These are phyloP conservation scores for Microtus ochrogaster DNA, from an alignment of 2,113 vertebrate genomes.

Conservation along the genomic window DNA sequence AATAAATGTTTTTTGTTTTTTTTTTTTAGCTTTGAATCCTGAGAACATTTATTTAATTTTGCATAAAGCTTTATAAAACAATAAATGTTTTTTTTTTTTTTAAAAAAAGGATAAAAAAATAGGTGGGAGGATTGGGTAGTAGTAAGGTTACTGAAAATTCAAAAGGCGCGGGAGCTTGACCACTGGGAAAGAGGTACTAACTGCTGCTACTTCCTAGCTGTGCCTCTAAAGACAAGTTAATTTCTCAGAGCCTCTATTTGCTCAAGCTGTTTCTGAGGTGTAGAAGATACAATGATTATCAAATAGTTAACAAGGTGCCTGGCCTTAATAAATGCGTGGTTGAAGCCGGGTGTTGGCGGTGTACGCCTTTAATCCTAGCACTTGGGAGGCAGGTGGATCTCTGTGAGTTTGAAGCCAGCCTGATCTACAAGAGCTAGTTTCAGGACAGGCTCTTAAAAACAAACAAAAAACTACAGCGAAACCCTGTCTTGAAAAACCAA, in stretches of 20 bases:
- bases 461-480: too few species aligned
- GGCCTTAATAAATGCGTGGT: slow-evolving; percentile 10
- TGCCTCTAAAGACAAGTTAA: slow-evolving; percentile 48
- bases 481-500: too few species aligned
- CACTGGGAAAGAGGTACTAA: slow-evolving; percentile 23
- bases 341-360: neutral
- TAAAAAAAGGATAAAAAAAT: neutral
- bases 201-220: neutral
- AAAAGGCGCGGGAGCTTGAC: slow-evolving; percentile 9
- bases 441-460: too few species aligned
- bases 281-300: slow-evolving; percentile 36
- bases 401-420: too few species aligned
- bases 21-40: too few species aligned
- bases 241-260: slow-evolving; percentile 1
- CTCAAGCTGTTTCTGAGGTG: slow-evolving; percentile 49
- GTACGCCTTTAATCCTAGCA: too few species aligned
- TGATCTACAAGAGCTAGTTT: too few species aligned
- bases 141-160: neutral
- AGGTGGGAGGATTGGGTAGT: neutral
- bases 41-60: too few species aligned
- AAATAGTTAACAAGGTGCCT: slow-evolving; percentile 23
- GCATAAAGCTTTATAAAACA: too few species aligned
- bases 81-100: too few species aligned
- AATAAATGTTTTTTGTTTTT: too few species aligned
- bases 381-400: too few species aligned